These are phyloP conservation scores for Parauchenoglanis ngamensis DNA, from an alignment of 2,797 vertebrate genomes.

Conservation along the genomic window DNA sequence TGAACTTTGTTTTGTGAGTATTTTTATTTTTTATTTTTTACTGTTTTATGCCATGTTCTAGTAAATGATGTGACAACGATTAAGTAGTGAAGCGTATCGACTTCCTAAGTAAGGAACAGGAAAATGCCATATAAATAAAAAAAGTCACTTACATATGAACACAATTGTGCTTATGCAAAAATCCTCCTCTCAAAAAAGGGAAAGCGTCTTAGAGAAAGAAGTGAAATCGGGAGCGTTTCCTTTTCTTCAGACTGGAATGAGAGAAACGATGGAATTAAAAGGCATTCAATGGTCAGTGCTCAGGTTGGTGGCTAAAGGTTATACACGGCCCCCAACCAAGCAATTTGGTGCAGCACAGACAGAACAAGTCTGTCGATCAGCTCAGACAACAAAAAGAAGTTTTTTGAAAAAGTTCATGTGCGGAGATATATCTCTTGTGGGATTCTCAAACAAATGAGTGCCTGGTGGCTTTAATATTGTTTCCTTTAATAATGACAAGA, in stretches of 20 bases:
- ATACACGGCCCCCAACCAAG: not conserved
- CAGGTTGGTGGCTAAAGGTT: not conserved
- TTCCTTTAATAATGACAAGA: not conserved
- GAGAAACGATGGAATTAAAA: not conserved
- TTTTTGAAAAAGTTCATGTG: no score
- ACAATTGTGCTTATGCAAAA: not conserved
- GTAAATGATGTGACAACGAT: not conserved
- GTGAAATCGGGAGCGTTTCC: slow-evolving; percentile 2
- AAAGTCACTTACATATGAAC: not conserved
- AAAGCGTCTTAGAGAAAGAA: not conserved
- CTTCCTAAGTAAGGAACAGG: not conserved
- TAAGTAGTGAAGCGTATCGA: not conserved
- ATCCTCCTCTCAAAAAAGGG: not conserved
- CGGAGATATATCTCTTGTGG: not conserved
- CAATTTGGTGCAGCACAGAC: not conserved
- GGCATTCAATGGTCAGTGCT: not conserved
- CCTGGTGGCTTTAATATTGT: not conserved
- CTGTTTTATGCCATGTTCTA: not conserved
- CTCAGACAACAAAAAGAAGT: not conserved
- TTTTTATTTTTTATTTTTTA: not conserved
- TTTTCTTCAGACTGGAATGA: not conserved
- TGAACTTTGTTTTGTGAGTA: not conserved
- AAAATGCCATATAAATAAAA: no score
- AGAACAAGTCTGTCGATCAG: not conserved
- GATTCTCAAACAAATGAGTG: not conserved